Evolutionary conservation across 2,888 invertebrate species (phyloP), one percentile per base, ranked within the genome.

Genomic region (Cremastinae sp.): DNA sequence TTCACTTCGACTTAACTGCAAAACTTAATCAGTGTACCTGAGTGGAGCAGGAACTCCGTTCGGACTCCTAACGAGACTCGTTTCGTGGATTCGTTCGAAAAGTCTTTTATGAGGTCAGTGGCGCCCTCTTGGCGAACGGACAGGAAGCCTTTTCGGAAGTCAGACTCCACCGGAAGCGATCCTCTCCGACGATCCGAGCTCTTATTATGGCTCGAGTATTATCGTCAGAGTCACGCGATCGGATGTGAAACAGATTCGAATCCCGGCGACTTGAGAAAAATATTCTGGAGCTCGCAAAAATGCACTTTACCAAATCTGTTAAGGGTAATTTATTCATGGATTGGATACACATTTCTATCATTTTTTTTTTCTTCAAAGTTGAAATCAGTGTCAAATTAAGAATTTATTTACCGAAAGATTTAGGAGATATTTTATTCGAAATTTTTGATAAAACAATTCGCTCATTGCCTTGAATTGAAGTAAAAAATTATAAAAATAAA

Each of bases 11-110:
- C 53, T 58, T 65, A 35, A 41, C 39, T 39, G 49, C 65, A 61
- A 75, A 71, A 75, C 71, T 75, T 65, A 65, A 75, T 75, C 75
- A 75, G 75, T 35, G 39, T 47, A 70, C 70, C 47, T 65, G 62
- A 28, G 39, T 18, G 69, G 16, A 7, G 12, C 35, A 59, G 51
- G 51, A 35, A 69, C 41, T 53, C 53, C 55, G 35, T 64, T 75
- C 61, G 2, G 59, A 59, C 53, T 70, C 43, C 53, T 75, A 75
- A 75, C 70, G 75, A 75, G 75, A 51, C 43, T 64, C 70, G 65
- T 47, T 75, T 55, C 65, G 47, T 55, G 53, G 35, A 28, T 45
- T 71, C 59, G 59, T 61, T 53, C 65, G 22, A 61, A 59, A 28
- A 35, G 28, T 53, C 47, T 14, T 9, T 49, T 9, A 8, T 18